Conservation (phyloP, 2,888 invertebrate species). For the Drosophila diplacantha region DNA sequence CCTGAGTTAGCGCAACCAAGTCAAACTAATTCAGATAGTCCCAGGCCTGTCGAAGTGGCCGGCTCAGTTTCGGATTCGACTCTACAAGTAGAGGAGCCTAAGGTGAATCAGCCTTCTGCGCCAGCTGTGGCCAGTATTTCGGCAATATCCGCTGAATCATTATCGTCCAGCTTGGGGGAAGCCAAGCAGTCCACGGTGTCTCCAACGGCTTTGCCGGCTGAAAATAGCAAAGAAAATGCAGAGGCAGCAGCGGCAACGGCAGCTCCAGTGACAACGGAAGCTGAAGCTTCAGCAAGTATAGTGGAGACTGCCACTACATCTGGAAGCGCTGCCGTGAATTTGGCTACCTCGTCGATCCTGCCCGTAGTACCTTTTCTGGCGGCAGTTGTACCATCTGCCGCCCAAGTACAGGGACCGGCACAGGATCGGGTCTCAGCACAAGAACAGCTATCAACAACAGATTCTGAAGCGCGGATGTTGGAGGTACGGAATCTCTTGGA, state of each 20-base stretch:
- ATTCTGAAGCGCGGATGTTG: constrained; percentile 26
- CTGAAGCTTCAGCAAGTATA: constrained; percentile 6
- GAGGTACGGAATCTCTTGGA: constrained; percentile 60
- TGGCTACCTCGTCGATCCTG: constrained; percentile 14
- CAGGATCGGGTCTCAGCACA: neutral
- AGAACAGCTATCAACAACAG: constrained; percentile 2
- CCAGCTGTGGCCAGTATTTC: constrained; percentile 9
- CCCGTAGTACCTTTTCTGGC: constrained; percentile 24
- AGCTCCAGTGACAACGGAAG: neutral
- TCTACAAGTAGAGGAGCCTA: neutral
- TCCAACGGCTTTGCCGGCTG: constrained; percentile 38
- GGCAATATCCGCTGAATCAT: constrained; percentile 5
- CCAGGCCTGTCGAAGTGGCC: constrained; percentile 29
- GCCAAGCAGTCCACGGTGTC: constrained; percentile 1
- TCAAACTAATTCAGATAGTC: neutral
- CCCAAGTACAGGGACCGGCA: constrained; percentile 1
- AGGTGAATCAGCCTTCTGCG: neutral
- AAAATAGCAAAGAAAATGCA: constrained; percentile 26
- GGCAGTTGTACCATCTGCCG: constrained; percentile 13
- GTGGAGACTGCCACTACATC: constrained; percentile 10
- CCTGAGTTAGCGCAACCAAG: neutral
- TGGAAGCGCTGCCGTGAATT: neutral
- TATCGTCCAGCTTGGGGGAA: neutral
- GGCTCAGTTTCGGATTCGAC: constrained; percentile 1
- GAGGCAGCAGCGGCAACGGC: neutral